phyloP scores from a whole-genome alignment of 2,888 invertebrate genomes.

The Agonopterix heracliana region DNA sequence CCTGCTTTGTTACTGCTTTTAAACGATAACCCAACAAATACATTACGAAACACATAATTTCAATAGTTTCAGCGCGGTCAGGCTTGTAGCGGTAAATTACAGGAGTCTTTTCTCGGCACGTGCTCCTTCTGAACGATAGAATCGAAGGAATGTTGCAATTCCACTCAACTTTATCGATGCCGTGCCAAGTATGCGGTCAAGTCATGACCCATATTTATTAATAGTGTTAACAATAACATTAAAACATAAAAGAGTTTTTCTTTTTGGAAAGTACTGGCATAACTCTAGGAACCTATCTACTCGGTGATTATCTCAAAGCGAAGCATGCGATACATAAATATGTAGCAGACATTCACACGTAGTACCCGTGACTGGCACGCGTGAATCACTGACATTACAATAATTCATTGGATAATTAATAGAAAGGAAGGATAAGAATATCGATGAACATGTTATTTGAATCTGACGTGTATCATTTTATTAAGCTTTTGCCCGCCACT shows the following conservation, averaged over 20 bases:
- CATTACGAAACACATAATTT: constrained; percentile 28
- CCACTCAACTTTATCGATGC: constrained; percentile 18
- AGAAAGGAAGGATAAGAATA: no score
- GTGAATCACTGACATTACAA: not conserved
- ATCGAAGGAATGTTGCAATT: constrained; percentile 38
- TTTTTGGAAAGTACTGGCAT: no score
- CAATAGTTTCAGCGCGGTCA: constrained; percentile 40
- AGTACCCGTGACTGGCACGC: no score
- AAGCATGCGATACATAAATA: not conserved
- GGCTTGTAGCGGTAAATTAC: constrained; percentile 49
- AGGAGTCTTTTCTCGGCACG: constrained; percentile 36
- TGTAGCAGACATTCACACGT: not conserved
- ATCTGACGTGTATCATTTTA: no score
- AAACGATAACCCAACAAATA: not conserved
- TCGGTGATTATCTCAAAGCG: no score
- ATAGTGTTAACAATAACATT: no score
- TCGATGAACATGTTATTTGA: no score
- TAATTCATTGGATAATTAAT: no score
- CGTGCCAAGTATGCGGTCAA: constrained; percentile 22
- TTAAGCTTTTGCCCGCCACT: no score
- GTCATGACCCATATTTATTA: not conserved
- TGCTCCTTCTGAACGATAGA: constrained; percentile 24
- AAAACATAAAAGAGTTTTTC: no score
- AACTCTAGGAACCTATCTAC: no score
- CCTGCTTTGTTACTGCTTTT: no score